A percentile compares a stretch with the other conserved stretches of the same genome.
These are phyloP conservation scores for Venturia canescens DNA, from an alignment of 1,140 invertebrate species.

Conservation along the genomic window DNA sequence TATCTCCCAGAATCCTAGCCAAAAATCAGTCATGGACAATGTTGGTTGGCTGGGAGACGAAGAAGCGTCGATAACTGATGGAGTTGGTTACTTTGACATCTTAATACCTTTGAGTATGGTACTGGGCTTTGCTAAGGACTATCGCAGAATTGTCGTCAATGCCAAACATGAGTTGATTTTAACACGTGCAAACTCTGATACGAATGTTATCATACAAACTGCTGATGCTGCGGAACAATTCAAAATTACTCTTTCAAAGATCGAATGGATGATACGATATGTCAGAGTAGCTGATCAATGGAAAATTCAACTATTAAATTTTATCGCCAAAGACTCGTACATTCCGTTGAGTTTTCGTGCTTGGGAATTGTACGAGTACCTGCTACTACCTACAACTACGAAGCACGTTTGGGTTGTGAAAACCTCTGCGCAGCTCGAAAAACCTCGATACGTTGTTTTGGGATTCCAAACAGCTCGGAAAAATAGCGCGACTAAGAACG, in stretches of 20 bases:
- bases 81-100: constrained; percentile 64
- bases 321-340: constrained; percentile 56
- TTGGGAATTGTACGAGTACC: constrained; percentile 71
- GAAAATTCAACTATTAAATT: constrained; percentile 55
- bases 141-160: constrained; percentile 72
- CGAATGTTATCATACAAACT: constrained; percentile 49
- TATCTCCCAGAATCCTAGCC: constrained; percentile 56
- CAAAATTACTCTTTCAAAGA: constrained; percentile 51
- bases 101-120: constrained; percentile 69
- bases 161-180: constrained; percentile 74
- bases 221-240: constrained; percentile 30
- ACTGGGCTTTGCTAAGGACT: constrained; percentile 75
- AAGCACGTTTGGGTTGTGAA: constrained; percentile 61
- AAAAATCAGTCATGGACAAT: constrained; percentile 58
- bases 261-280: constrained; percentile 57
- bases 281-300: constrained; percentile 54
- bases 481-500: constrained; percentile 39
- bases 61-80: constrained; percentile 46
- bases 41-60: constrained; percentile 59
- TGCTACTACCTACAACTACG: constrained; percentile 59
- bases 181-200: constrained; percentile 63
- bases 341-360: constrained; percentile 63
- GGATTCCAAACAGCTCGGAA: constrained; percentile 55
- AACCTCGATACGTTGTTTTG: constrained; percentile 59
- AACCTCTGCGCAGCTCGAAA: constrained; percentile 57